Evolutionary conservation across 2,888 invertebrate genomes (phyloP).

Genomic region (Pseudococcus viburni): DNA sequence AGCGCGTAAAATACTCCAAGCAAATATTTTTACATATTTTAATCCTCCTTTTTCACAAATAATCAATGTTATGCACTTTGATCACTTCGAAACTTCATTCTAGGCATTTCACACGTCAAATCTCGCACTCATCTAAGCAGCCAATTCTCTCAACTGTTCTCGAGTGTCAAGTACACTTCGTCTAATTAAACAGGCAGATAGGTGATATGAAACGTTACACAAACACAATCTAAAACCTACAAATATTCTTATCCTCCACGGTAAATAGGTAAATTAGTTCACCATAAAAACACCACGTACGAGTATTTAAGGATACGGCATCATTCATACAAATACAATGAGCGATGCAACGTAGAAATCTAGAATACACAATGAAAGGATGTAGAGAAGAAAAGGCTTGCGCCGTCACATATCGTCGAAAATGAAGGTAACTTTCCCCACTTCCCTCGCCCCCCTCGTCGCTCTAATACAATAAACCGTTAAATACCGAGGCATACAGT

Average conservation of each 20-base stretch:
- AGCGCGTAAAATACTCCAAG: too few relatives aligned
- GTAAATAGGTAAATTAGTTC: not conserved
- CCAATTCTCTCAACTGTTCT: too few relatives aligned
- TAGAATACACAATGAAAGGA: not conserved
- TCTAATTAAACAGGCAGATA: not conserved
- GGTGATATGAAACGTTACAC: not conserved
- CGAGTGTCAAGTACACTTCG: too few relatives aligned
- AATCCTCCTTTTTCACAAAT: too few relatives aligned
- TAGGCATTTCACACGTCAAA: too few relatives aligned
- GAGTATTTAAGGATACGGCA: not conserved
- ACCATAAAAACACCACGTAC: not conserved
- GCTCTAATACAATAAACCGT: slow-evolving; percentile 23
- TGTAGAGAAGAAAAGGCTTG: not conserved
- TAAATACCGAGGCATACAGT: slow-evolving; percentile 33
- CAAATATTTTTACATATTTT: too few relatives aligned
- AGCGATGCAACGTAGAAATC: not conserved
- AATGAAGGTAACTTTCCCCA: slow-evolving; percentile 47
- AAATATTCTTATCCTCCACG: not conserved
- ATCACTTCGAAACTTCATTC: too few relatives aligned
- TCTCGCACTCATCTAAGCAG: too few relatives aligned
- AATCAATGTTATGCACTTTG: too few relatives aligned
- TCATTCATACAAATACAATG: not conserved
- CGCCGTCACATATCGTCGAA: slow-evolving; percentile 11
- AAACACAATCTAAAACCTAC: not conserved
- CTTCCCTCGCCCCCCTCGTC: not conserved